phyloP scores from a whole-genome alignment of 2,888 invertebrate species.

The Orgyia antiqua region DNA sequence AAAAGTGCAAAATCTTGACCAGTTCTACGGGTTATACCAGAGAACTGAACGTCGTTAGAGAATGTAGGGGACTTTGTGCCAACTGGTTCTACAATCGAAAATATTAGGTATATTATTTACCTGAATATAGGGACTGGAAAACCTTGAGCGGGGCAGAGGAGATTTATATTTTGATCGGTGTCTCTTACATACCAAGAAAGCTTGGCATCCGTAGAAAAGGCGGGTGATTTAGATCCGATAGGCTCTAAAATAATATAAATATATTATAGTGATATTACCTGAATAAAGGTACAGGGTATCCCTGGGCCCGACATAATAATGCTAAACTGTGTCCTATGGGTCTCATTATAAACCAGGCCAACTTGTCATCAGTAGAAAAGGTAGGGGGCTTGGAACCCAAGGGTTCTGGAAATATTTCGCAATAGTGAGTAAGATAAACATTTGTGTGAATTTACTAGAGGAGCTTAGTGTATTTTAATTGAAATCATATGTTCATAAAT shows the following conservation, averaged over 20 bases:
- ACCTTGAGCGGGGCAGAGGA: slow-evolving; percentile 81
- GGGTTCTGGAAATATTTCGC: slow-evolving; percentile 46
- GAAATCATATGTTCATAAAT: too few relatives aligned
- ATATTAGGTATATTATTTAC: slow-evolving; percentile 60
- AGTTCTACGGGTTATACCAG: slow-evolving; percentile 81
- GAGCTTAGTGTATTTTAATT: too few relatives aligned
- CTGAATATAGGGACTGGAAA: slow-evolving; percentile 84
- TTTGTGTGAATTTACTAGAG: too few relatives aligned
- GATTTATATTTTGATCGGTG: slow-evolving; percentile 73
- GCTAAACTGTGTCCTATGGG: slow-evolving; percentile 67
- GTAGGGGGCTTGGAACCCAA: slow-evolving; percentile 82
- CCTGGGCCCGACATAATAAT: slow-evolving; percentile 78
- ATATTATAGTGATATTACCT: slow-evolving; percentile 53
- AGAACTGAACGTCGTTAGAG: slow-evolving; percentile 82
- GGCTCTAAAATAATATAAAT: slow-evolving; percentile 69
- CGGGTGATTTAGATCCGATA: slow-evolving; percentile 79
- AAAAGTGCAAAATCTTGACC: slow-evolving; percentile 82
- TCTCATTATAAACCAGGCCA: slow-evolving; percentile 73
- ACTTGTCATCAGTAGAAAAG: slow-evolving; percentile 79
- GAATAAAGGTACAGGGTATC: slow-evolving; percentile 83
- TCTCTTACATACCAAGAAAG: slow-evolving; percentile 78
- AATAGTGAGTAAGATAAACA: slow-evolving; percentile 13
- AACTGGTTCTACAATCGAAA: slow-evolving; percentile 79
- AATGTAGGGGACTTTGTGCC: slow-evolving; percentile 85
- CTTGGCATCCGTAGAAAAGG: slow-evolving; percentile 79